These are phyloP conservation scores for Sporophila hypoxantha DNA, from an alignment of 2,113 vertebrate genomes.

Conservation along the genomic window DNA sequence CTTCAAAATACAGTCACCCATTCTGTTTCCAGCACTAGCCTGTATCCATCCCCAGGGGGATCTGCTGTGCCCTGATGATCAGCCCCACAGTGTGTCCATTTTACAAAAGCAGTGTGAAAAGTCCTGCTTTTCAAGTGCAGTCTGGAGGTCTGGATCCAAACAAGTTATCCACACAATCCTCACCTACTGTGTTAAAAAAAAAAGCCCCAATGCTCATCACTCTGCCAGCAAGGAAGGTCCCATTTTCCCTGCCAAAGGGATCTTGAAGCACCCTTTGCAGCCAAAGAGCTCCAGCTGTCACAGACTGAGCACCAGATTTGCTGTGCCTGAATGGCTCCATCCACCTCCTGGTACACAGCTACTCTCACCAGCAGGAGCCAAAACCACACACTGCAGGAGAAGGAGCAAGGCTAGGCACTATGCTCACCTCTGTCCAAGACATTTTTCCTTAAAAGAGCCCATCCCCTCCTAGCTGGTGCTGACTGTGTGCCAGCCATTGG, in stretches of 20 bases:
- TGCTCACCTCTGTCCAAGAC: accelerated
- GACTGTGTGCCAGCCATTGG: accelerated
- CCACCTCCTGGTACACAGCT: too few species aligned
- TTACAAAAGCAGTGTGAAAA: not conserved
- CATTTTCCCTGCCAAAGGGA: not conserved
- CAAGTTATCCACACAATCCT: not conserved
- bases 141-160: not conserved
- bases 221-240: not conserved
- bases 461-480: not conserved
- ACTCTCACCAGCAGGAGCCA: not conserved
- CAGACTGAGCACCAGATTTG: not conserved
- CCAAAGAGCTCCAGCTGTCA: accelerated
- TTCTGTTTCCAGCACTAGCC: not conserved
- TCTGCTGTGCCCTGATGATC: accelerated
- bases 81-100: accelerated
- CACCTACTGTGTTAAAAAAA: not conserved
- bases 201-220: accelerated
- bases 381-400: not conserved
- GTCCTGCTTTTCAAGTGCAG: not conserved
- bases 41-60: not conserved
- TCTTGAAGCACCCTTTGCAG: not conserved
- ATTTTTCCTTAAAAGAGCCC: not conserved
- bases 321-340: not conserved
- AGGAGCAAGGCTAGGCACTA: accelerated
- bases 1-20: not conserved